Conservation (phyloP, 2,113 vertebrate genomes). For the Caracal caracal region DNA sequence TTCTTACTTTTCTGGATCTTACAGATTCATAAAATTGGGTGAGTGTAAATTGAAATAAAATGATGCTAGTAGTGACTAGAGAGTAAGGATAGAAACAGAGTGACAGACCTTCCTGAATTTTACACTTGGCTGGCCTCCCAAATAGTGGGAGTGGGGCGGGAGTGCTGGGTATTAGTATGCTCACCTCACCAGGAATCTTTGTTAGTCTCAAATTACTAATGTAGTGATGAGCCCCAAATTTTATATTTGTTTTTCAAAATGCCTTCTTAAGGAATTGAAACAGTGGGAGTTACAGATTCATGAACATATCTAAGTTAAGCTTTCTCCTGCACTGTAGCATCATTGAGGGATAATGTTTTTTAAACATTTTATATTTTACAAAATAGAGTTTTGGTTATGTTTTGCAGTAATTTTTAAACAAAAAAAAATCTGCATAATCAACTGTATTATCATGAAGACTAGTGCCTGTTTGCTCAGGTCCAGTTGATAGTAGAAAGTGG, state of each 20-base stretch:
- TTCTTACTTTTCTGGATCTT: constrained; percentile 36
- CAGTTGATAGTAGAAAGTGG: not conserved
- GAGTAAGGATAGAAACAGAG: not conserved
- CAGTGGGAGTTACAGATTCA: not conserved
- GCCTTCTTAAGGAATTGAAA: not conserved
- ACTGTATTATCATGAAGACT: not conserved
- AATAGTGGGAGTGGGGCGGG: rapidly evolving
- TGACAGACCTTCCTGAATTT: not conserved
- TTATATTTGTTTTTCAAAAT: constrained; percentile 33
- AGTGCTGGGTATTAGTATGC: not conserved
- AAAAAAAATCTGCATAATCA: not conserved
- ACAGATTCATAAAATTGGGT: constrained; percentile 18
- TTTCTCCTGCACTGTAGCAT: not conserved
- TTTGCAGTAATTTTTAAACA: not conserved
- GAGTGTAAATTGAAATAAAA: not conserved
- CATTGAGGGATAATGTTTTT: constrained; percentile 2
- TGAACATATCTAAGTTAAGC: constrained; percentile 15
- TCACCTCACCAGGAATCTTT: not conserved
- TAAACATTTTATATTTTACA: not conserved
- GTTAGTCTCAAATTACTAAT: not conserved
- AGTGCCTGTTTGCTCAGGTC: not conserved
- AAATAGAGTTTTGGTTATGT: not conserved
- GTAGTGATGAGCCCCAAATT: not conserved
- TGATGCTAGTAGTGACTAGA: not conserved
- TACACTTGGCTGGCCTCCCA: not conserved